Percentiles rank a stretch among this genome's conserved stretches.
Conservation (phyloP, 1,140 invertebrate species). For the Aphis gossypii region DNA sequence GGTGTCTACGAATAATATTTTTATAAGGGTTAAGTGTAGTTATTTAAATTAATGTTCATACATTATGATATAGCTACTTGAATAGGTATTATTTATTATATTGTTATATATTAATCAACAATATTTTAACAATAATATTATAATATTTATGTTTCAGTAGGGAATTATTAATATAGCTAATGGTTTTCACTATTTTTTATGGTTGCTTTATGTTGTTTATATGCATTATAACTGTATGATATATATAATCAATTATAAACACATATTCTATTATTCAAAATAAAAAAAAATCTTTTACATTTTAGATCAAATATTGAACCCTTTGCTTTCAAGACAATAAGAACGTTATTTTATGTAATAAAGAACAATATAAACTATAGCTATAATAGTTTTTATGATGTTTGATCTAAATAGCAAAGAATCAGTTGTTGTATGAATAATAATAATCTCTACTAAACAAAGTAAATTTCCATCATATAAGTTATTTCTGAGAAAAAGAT, state of each 20-base stretch:
- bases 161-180: neutral
- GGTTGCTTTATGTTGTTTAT: no score
- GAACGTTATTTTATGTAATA: no score
- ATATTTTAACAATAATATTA: neutral
- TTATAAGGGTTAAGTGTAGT: neutral
- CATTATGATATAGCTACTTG: neutral
- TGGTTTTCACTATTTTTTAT: neutral
- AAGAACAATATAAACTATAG: no score
- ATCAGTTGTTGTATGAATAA: neutral
- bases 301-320: no score
- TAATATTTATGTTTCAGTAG: neutral
- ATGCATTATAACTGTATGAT: no score
- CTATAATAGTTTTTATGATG: no score
- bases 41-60: neutral
- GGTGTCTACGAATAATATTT: neutral
- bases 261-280: neutral
- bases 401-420: neutral
- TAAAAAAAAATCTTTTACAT: no score
- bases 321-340: no score
- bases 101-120: neutral
- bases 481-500: neutral
- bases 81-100: slow-evolving; percentile 1
- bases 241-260: neutral
- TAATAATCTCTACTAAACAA: neutral
- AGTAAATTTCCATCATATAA: neutral